Evolutionary conservation across 2,113 vertebrate species (phyloP).

Genomic region (Pelmatolapia mariae): DNA sequence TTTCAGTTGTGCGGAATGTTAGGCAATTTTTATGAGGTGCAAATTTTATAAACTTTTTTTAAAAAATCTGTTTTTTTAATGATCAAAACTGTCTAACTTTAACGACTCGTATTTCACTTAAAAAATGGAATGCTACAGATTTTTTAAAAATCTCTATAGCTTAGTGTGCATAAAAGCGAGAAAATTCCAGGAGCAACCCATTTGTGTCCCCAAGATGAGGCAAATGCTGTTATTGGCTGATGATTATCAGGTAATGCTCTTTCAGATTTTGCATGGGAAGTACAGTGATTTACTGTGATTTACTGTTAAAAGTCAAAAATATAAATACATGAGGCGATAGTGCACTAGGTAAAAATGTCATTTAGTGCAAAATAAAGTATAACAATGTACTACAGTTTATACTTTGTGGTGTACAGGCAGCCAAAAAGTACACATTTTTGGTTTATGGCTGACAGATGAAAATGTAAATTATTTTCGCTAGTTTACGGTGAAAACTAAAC

Average conservation of each 20-base stretch:
- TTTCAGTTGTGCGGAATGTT: neutral
- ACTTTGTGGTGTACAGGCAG: neutral
- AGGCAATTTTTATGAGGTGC: neutral
- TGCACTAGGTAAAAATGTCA: neutral
- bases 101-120: neutral
- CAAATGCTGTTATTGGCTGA: conserved; percentile 52
- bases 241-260: conserved; percentile 56
- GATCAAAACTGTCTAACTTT: neutral
- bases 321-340: neutral
- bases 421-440: neutral
- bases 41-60: no score
- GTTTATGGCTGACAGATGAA: neutral
- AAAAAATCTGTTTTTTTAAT: neutral
- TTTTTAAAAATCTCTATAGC: neutral
- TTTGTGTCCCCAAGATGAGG: conserved; percentile 22
- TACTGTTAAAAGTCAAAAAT: neutral
- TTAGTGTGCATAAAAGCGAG: neutral
- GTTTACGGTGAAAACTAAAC: neutral
- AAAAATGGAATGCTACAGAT: neutral
- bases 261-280: conserved; percentile 13
- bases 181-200: neutral
- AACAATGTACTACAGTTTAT: neutral
- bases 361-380: neutral
- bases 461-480: neutral
- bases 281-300: neutral